Base-by-base conservation (phyloP, 2,888 invertebrate species). In the Scrobipalpa atriplicella region DNA sequence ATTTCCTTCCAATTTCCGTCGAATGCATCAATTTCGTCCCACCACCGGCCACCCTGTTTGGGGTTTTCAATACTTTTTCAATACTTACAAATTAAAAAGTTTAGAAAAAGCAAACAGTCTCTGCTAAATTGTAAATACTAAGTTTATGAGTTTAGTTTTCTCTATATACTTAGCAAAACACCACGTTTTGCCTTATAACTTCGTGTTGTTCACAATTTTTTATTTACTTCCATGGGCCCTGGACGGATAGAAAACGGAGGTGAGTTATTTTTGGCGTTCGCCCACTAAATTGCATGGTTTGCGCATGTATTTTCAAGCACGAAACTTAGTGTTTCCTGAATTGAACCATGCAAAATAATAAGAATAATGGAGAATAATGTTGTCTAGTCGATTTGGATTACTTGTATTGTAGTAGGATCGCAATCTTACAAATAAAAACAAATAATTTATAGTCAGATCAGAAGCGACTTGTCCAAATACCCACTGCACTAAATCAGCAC, bases 211-310 rank as follows among this genome's bases (percentile, higher is more conserved):
- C 29, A 63, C 63, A 36, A 13, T 18, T 63, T 86, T 83, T 85
- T 85, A 79, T 87, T 86, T 89, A 85, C 83, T 90, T 90, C 87
- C 92, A 90, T 90, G 91, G 81, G 83, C 87, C 84, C 84, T 82
- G 86, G 85, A 83, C 70, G 82, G 77, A 82, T 82, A 92, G 92
- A 92, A 74, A 92, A 92, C 69, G 92, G 92, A 84, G 92, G 91
- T 92, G 85, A 90, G 92, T 90, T 74, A 39, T 67, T 71, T 29
- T 69, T 68, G 56, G 62, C 66, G 52, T 68, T 41, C n/a, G 56
- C n/a, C 18, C 21, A 21, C 19, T 56, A 56, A 36, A 29, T 18
- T 56, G 56, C 56, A 56, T 56, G 56, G 29, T 8, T 7, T 19
- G 56, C 56, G 56, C 56, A 47, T 47, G 47, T n/a, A 47, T 52